These are phyloP conservation scores for Erannis defoliaria DNA, from an alignment of 2,888 invertebrate genomes.

Conservation along the genomic window DNA sequence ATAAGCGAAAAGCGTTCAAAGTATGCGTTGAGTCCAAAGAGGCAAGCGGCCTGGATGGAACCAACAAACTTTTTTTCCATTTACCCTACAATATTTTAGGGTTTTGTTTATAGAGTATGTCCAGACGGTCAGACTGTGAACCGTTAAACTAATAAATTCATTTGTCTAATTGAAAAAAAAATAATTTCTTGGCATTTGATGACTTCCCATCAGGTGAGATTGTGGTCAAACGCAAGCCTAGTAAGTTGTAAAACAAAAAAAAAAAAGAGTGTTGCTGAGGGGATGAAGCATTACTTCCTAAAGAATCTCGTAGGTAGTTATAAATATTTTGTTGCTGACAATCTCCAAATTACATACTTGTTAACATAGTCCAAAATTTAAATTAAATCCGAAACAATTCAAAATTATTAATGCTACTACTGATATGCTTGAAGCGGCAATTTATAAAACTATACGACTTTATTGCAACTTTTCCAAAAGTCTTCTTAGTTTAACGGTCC, in stretches of 20 bases:
- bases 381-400: too few species aligned
- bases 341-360: too few species aligned
- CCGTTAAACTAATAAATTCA: conserved; percentile 5
- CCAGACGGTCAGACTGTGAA: background rate
- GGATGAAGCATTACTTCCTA: too few species aligned
- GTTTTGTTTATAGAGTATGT: background rate
- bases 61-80: conserved; percentile 75
- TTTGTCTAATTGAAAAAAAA: conserved; percentile 46
- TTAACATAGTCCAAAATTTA: too few species aligned
- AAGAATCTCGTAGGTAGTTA: too few species aligned
- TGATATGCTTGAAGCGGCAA: background rate
- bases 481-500: background rate
- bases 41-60: conserved; percentile 75
- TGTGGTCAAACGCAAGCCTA: too few species aligned
- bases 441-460: background rate
- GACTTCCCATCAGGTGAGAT: too few species aligned
- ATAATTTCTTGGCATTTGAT: background rate
- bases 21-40: conserved; percentile 80
- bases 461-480: background rate
- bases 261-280: too few species aligned
- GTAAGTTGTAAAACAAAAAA: too few species aligned
- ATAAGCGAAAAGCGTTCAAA: conserved; percentile 59
- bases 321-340: too few species aligned
- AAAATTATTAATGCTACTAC: too few species aligned
- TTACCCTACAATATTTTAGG: conserved; percentile 12